Base-by-base conservation (phyloP, 2,797 vertebrate genomes). In the Crax fasciolata region DNA sequence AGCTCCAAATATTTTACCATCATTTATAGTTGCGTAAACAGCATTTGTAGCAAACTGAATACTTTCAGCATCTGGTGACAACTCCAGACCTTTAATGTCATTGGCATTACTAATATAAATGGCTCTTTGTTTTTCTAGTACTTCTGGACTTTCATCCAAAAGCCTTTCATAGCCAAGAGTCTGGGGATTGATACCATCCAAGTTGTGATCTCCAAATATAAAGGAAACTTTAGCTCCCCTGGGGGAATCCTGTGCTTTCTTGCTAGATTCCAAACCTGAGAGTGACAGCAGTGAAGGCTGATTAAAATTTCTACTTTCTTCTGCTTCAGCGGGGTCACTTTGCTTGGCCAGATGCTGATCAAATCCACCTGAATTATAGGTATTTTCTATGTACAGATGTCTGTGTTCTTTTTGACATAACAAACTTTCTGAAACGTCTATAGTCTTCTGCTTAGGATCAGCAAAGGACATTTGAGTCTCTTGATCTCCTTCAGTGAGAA, bases 221-320 rank as follows among this genome's bases (percentile, higher is more conserved):
- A 99, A 99, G 90, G 99, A 99, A 96, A 99, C 99, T 97, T 99
- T 99, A 95, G 99, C 99, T 96, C 98, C 99, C 92, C 99, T 98
- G 18, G 99, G 98, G 75, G 99, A 98, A 87, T 99, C 99, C 95
- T 99, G 99, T 96, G 98, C 96, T 98, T 98, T 99, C 94, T 98
- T 98, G 52, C 89, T 95, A 78, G 97, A 82, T 78, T 98, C 98
- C 91, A 98, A 94, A 93, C 98, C 98, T 71, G 99, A 98, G 95
- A 99, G 94, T 27, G 98, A 98, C 96, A 99, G 94, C 93, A 98
- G 98, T 54, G 98, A 98, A 95, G 98, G 98, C 75, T 98, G 96
- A 81, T 97, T 98, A 48, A 98, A 98, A 91, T 97, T 97, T 91
- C 97, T 97, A 77, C 97, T 98, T 95, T 98, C 98, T 77, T 98